Conservation (phyloP, 2,888 invertebrate species). For the Lypha dubia region DNA sequence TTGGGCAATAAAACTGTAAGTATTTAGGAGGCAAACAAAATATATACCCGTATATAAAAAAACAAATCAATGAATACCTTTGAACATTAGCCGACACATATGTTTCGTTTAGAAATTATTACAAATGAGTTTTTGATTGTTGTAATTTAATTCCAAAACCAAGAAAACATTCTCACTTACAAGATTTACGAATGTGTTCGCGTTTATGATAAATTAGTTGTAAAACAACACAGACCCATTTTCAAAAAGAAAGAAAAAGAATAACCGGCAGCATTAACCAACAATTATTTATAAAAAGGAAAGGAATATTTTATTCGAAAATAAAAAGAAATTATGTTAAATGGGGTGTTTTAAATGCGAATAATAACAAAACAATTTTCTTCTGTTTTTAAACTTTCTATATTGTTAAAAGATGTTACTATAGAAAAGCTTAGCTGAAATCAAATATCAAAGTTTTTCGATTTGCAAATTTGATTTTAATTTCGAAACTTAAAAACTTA, state of each 20-base stretch:
- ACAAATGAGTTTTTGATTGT: conserved; percentile 64
- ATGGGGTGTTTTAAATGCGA: neutral
- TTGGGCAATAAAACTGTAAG: conserved; percentile 95
- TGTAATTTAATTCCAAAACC: conserved; percentile 60
- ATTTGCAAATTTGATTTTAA: too few relatives aligned
- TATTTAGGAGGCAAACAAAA: conserved; percentile 71
- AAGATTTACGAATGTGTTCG: conserved; percentile 42
- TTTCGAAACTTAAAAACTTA: too few relatives aligned
- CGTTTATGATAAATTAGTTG: conserved; percentile 72
- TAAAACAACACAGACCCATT: conserved; percentile 16
- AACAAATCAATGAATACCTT: neutral
- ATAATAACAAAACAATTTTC: neutral
- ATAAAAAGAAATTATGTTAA: neutral
- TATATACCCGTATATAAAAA: neutral
- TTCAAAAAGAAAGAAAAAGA: too few relatives aligned
- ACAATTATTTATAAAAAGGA: conserved; percentile 11
- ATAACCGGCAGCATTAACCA: neutral
- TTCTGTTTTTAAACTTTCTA: too few relatives aligned
- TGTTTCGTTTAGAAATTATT: neutral
- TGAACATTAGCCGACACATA: neutral
- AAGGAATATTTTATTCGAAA: neutral
- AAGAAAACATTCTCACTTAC: conserved; percentile 11
- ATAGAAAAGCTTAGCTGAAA: too few relatives aligned
- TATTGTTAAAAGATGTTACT: too few relatives aligned
- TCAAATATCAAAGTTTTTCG: too few relatives aligned